Conservation (phyloP, 2,113 vertebrate species). For the Zingel zingel region DNA sequence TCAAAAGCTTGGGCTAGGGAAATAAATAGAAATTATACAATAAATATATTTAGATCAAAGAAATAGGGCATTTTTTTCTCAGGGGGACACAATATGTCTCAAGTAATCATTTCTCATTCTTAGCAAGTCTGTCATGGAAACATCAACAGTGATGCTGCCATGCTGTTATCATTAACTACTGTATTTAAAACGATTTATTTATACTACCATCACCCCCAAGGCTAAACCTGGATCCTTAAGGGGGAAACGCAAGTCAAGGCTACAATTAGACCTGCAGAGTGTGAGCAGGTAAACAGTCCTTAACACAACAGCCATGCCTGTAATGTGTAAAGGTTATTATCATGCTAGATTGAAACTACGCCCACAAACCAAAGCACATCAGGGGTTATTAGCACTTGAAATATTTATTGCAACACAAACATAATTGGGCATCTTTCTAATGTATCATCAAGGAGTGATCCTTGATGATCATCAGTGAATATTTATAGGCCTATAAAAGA, state of each 20-base stretch:
- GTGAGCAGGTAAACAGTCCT: slow-evolving; percentile 35
- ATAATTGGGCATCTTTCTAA: neutral
- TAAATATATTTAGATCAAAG: slow-evolving; percentile 62
- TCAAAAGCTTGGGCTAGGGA: slow-evolving; percentile 30
- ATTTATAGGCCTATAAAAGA: slow-evolving; percentile 45
- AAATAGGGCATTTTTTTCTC: slow-evolving; percentile 56
- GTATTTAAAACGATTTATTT: slow-evolving; percentile 48
- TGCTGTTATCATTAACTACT: slow-evolving; percentile 43
- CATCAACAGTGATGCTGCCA: slow-evolving; percentile 29
- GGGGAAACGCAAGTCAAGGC: slow-evolving; percentile 45
- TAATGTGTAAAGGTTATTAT: slow-evolving; percentile 50
- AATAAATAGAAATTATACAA: slow-evolving; percentile 62
- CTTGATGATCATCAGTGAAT: slow-evolving; percentile 21
- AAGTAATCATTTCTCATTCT: slow-evolving; percentile 71
- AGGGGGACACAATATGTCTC: slow-evolving; percentile 65
- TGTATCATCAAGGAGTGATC: slow-evolving; percentile 25
- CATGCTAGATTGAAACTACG: slow-evolving; percentile 12
- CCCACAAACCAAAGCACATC: slow-evolving; percentile 18
- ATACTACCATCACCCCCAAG: slow-evolving; percentile 31
- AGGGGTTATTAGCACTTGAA: neutral
- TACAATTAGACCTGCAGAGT: slow-evolving; percentile 70
- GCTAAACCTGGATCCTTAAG: slow-evolving; percentile 57
- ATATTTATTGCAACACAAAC: slow-evolving; percentile 25
- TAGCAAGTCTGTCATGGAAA: slow-evolving; percentile 63
- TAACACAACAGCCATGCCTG: slow-evolving; percentile 38